phyloP scores from a whole-genome alignment of 2,797 vertebrate species.

The Sternotherus odoratus region DNA sequence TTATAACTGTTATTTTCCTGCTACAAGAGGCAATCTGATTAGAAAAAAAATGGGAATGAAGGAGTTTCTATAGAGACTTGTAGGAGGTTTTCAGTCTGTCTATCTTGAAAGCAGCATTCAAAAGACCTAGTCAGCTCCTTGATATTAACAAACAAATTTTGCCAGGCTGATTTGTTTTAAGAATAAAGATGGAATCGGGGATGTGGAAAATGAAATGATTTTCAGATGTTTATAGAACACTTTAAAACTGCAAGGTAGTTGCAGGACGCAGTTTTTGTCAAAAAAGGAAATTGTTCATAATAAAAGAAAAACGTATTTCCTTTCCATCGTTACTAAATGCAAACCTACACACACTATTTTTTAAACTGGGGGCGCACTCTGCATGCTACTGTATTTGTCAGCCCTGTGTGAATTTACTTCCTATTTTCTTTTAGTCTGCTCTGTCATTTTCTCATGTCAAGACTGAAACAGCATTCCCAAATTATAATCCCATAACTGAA shows the following conservation, averaged over 20 bases:
- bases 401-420: conserved; percentile 43
- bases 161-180: not conserved
- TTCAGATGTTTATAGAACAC: conserved; percentile 3
- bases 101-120: not conserved
- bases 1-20: conserved; percentile 15
- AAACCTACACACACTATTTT: not conserved
- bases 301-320: not conserved
- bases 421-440: conserved; percentile 23
- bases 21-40: not conserved
- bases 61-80: not conserved
- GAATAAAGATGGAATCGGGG: conserved; percentile 12
- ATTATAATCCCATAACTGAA: conserved; percentile 56
- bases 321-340: not conserved
- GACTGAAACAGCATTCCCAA: conserved; percentile 58
- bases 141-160: not conserved
- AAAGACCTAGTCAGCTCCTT: not conserved
- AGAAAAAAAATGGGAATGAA: not conserved
- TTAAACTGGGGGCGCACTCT: conserved; percentile 22
- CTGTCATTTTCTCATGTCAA: conserved; percentile 57
- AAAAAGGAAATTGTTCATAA: not conserved
- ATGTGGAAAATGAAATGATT: conserved; percentile 14
- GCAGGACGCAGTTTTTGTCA: not conserved
- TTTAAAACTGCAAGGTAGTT: conserved; percentile 11
- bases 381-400: conserved; percentile 18
- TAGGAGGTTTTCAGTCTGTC: not conserved